Conservation (phyloP, 2,888 invertebrate species). For the Orthosia cruda region DNA sequence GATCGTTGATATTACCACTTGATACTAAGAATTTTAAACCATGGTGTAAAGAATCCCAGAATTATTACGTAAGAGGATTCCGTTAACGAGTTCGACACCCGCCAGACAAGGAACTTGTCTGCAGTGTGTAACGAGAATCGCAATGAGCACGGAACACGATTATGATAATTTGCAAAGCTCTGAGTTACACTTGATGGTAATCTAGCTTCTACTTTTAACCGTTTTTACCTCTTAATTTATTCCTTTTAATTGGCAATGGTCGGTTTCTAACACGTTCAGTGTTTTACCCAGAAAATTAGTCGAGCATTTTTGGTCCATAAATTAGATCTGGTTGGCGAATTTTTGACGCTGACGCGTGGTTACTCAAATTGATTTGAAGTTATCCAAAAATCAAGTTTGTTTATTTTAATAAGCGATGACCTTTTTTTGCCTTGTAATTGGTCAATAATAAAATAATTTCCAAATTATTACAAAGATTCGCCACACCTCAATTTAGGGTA, state of each 20-base stretch:
- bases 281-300: background rate
- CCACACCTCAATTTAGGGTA: constrained; percentile 7
- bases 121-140: constrained; percentile 17
- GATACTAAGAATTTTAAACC: constrained; percentile 14
- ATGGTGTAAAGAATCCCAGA: background rate
- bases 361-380: background rate
- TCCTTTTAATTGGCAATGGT: constrained; percentile 17
- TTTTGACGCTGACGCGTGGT: background rate
- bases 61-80: constrained; percentile 25
- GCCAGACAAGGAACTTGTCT: constrained; percentile 18
- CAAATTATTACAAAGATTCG: constrained; percentile 6
- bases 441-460: background rate
- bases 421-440: background rate
- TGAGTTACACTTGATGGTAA: constrained; percentile 18
- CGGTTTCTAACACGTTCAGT: background rate
- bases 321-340: constrained; percentile 24
- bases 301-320: constrained; percentile 5
- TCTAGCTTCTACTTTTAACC: constrained; percentile 30
- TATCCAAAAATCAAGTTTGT: background rate
- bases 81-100: constrained; percentile 26
- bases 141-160: constrained; percentile 31
- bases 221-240: constrained; percentile 25
- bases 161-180: constrained; percentile 37
- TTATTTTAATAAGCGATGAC: background rate
- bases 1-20: constrained; percentile 2